phyloP scores from a whole-genome alignment of 2,113 vertebrate species.

The Platichthys stellatus region DNA sequence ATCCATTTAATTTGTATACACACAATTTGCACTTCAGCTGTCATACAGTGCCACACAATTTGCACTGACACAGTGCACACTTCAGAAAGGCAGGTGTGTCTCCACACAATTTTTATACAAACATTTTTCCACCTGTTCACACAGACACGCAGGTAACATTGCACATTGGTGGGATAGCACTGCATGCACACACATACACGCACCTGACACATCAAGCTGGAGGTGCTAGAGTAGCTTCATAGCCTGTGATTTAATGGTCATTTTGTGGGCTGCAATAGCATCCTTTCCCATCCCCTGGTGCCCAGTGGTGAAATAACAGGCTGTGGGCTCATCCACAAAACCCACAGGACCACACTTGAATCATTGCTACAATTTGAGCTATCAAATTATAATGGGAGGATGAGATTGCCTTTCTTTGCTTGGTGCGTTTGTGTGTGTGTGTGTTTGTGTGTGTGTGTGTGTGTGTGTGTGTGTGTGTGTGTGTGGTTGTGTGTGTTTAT shows the following conservation, averaged over 20 bases:
- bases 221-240: constrained; percentile 63
- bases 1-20: not conserved
- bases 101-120: not conserved
- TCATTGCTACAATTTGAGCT: constrained; percentile 79
- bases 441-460: constrained; percentile 29
- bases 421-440: constrained; percentile 40
- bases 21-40: constrained; percentile 53
- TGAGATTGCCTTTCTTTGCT: constrained; percentile 77
- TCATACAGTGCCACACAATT: constrained; percentile 24
- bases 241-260: constrained; percentile 76
- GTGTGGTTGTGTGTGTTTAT: constrained; percentile 23
- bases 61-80: constrained; percentile 8
- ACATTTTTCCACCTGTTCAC: constrained; percentile 36
- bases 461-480: constrained; percentile 38
- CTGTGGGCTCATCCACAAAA: constrained; percentile 70
- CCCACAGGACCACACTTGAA: constrained; percentile 77
- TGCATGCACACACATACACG: constrained; percentile 12
- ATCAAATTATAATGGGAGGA: constrained; percentile 80
- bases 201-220: constrained; percentile 39
- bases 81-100: not conserved
- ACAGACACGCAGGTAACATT: not conserved
- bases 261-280: constrained; percentile 68
- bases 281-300: constrained; percentile 62
- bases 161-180: not conserved
- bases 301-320: constrained; percentile 73